phyloP scores from a whole-genome alignment of 2,888 invertebrate genomes.

The Loripinus fragilis region DNA sequence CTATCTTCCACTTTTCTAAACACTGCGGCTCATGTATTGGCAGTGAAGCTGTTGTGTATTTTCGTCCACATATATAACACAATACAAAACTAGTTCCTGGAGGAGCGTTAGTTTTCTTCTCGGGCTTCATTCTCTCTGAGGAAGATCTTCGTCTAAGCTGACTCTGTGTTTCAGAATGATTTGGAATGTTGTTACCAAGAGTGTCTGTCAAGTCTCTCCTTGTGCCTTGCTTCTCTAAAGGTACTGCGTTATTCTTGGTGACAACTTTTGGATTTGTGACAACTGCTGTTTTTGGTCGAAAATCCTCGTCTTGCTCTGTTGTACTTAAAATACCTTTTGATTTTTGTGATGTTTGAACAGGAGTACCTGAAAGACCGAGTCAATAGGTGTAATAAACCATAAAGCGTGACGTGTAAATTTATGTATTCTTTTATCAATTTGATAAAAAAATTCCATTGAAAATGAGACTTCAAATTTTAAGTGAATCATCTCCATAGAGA shows the following conservation, averaged over 20 bases:
- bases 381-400: too few relatives aligned
- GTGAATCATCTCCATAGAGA: too few relatives aligned
- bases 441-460: too few relatives aligned
- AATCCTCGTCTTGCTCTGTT: constrained; percentile 33
- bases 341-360: constrained; percentile 34
- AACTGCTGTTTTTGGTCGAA: constrained; percentile 74
- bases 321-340: constrained; percentile 17
- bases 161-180: neutral
- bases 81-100: constrained; percentile 81
- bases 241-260: constrained; percentile 74
- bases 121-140: constrained; percentile 51
- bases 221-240: constrained; percentile 64
- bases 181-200: neutral
- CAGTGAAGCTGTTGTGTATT: constrained; percentile 87
- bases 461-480: too few relatives aligned
- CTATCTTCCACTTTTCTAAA: constrained; percentile 86
- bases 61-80: constrained; percentile 88
- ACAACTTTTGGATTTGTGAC: constrained; percentile 72
- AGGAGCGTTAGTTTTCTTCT: constrained; percentile 73
- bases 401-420: too few relatives aligned
- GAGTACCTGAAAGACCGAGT: constrained; percentile 31
- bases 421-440: too few relatives aligned
- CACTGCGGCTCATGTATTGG: constrained; percentile 89
- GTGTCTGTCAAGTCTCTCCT: constrained; percentile 33
- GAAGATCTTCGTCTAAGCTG: neutral